phyloP scores from a whole-genome alignment of 2,888 invertebrate species.

The Calameuta pallipes region DNA sequence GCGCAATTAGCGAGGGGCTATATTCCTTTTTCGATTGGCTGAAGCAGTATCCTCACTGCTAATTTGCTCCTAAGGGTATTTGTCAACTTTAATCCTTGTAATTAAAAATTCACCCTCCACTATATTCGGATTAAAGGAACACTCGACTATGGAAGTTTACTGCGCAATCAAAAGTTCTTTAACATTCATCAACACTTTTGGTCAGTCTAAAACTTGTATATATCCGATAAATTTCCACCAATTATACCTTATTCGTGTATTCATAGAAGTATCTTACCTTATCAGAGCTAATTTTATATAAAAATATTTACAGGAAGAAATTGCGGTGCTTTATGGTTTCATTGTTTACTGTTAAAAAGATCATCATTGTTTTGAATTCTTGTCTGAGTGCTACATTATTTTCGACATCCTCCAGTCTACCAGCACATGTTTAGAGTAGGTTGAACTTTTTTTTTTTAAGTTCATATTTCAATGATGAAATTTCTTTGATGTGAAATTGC shows the following conservation, averaged over 20 bases:
- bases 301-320: background rate
- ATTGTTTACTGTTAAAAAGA: background rate
- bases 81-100: slow-evolving; percentile 25
- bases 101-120: slow-evolving; percentile 16
- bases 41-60: slow-evolving; percentile 11
- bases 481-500: slow-evolving; percentile 2
- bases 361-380: background rate
- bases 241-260: background rate
- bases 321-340: background rate
- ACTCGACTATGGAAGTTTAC: background rate
- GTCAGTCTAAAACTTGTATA: background rate
- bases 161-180: background rate
- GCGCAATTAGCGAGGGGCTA: slow-evolving; percentile 14
- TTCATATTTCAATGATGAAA: background rate
- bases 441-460: background rate
- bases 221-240: background rate
- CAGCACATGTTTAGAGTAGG: background rate
- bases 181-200: background rate
- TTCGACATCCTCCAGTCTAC: background rate
- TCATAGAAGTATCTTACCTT: background rate
- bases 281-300: background rate
- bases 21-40: slow-evolving; percentile 1
- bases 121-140: background rate
- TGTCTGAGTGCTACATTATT: background rate
- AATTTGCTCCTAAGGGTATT: slow-evolving; percentile 17